Evolutionary conservation across 1,140 invertebrate genomes (phyloP).

Genomic region (Tribolium castaneum): DNA sequence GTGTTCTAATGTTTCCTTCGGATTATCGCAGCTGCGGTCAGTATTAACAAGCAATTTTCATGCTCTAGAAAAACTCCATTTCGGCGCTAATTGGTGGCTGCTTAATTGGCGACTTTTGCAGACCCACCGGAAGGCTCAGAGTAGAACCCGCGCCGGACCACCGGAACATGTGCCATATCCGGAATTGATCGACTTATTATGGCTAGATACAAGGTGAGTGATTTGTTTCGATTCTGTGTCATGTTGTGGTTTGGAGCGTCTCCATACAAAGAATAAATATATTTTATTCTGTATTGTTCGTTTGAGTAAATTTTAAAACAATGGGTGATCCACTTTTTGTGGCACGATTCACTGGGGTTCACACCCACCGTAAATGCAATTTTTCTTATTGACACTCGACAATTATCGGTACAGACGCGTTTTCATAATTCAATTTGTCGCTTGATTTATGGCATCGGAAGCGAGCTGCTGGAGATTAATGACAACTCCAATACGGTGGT

Average conservation of each 20-base stretch:
- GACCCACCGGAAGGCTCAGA: background rate
- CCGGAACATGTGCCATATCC: constrained; percentile 32
- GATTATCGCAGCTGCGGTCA: constrained; percentile 4
- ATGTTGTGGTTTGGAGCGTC: background rate
- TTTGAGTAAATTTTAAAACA: constrained; percentile 6
- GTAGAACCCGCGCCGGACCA: background rate
- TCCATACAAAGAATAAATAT: background rate
- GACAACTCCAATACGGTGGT: background rate
- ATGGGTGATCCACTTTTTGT: constrained; percentile 14
- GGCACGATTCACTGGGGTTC: constrained; percentile 1
- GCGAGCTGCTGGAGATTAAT: background rate
- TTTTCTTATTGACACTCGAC: constrained; percentile 7
- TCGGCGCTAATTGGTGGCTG: background rate
- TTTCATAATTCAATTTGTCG: background rate
- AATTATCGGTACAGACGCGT: background rate
- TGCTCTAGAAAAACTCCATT: background rate
- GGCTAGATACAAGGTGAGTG: constrained; percentile 6
- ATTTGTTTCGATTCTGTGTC: background rate
- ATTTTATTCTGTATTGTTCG: constrained; percentile 12
- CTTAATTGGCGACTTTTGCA: background rate
- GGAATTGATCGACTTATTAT: background rate
- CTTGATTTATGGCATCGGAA: background rate
- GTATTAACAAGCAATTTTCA: background rate
- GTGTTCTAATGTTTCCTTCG: constrained; percentile 28
- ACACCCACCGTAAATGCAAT: background rate